phyloP scores from a whole-genome alignment of 2,888 invertebrate genomes.

The Autographa pulchrina region DNA sequence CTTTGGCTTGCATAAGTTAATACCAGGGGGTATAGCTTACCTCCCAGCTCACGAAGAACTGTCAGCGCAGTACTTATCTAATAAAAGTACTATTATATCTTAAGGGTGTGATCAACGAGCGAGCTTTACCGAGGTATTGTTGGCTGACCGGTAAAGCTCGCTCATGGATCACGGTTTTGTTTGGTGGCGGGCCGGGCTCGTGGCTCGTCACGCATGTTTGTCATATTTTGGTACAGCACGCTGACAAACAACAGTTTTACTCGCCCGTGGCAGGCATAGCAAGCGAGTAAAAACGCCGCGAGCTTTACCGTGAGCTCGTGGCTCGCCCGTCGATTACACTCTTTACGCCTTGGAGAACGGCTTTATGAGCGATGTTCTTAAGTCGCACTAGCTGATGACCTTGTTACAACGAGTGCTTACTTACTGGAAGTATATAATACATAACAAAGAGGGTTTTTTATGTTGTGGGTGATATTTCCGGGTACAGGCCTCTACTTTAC shows the following conservation, averaged over 20 bases:
- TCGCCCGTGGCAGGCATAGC: too few species aligned
- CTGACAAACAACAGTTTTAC: too few species aligned
- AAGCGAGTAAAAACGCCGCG: too few species aligned
- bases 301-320: too few species aligned
- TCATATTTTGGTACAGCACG: too few species aligned
- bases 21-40: slow-evolving; percentile 30
- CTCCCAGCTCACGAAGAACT: slow-evolving; percentile 35
- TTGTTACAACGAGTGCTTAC: slow-evolving; percentile 2
- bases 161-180: too few species aligned
- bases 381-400: slow-evolving; percentile 2
- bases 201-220: too few species aligned
- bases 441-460: neutral
- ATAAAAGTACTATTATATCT: slow-evolving; percentile 41
- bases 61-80: slow-evolving; percentile 40
- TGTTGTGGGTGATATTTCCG: neutral
- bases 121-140: too few species aligned
- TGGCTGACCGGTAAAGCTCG: too few species aligned
- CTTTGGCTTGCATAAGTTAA: slow-evolving; percentile 34
- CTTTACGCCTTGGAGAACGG: slow-evolving; percentile 12
- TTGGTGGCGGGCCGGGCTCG: too few species aligned
- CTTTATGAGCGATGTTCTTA: slow-evolving; percentile 18
- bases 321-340: too few species aligned
- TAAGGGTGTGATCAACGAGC: neutral
- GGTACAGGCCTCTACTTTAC: too few species aligned
- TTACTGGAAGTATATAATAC: neutral